Conservation (phyloP, 2,113 vertebrate genomes). For the Pyrgilauda ruficollis region DNA sequence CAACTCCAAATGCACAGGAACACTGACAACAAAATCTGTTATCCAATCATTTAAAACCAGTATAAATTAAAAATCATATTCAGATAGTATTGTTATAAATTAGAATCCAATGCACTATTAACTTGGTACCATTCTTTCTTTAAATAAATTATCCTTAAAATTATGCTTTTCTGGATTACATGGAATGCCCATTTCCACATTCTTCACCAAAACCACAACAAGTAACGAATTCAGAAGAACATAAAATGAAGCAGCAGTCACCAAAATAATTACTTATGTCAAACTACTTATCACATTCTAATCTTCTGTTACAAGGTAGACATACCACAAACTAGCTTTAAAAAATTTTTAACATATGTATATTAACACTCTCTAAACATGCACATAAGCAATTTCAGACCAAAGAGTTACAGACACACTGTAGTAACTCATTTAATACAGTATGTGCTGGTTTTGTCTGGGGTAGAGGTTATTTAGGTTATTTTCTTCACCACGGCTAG, state of each 20-base stretch:
- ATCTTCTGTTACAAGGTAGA: background rate
- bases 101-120: background rate
- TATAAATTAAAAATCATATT: background rate
- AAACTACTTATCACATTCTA: background rate
- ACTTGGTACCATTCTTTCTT: background rate
- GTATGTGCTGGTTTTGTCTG: background rate
- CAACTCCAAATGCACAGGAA: background rate
- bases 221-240: background rate
- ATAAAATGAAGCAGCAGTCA: background rate
- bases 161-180: background rate
- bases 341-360: background rate
- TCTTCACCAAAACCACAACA: background rate
- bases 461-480: background rate
- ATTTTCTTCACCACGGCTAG: background rate
- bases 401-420: background rate
- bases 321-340: fast-evolving
- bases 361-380: background rate
- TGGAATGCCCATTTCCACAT: background rate
- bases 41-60: background rate
- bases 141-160: background rate
- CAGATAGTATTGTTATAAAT: background rate
- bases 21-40: background rate
- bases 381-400: background rate
- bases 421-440: background rate
- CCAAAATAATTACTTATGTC: background rate